Conservation (phyloP, 1,140 invertebrate genomes). For the Ridgeia piscesae region DNA sequence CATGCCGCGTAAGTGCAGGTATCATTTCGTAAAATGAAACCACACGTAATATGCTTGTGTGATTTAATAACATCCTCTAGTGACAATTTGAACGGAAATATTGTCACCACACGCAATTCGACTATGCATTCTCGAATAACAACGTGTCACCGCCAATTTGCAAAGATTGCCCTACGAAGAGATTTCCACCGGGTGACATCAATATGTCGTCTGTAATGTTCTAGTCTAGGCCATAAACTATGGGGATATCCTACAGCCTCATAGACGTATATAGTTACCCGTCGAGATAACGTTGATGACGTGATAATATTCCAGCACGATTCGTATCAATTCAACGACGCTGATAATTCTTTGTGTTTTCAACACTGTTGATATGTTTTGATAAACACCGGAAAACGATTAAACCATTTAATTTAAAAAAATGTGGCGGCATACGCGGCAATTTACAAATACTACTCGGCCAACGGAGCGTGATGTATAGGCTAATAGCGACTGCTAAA, state of each 20-base stretch:
- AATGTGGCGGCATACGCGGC: neutral
- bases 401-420: neutral
- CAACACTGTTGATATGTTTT: conserved; percentile 1
- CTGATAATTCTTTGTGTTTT: conserved; percentile 1
- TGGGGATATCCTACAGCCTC: neutral
- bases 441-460: neutral
- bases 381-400: neutral
- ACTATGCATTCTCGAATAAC: neutral
- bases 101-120: neutral
- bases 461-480: neutral
- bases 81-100: neutral
- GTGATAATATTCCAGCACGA: neutral
- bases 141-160: neutral
- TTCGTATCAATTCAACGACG: neutral
- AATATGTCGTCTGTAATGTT: neutral
- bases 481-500: neutral
- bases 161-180: neutral
- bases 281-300: neutral
- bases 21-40: neutral
- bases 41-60: neutral
- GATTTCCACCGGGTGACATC: neutral
- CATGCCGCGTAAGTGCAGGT: neutral
- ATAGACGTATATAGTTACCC: neutral
- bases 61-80: neutral
- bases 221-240: neutral